Evolutionary conservation across 2,113 vertebrate species (phyloP).

Genomic region (Amblyornis subalaris): DNA sequence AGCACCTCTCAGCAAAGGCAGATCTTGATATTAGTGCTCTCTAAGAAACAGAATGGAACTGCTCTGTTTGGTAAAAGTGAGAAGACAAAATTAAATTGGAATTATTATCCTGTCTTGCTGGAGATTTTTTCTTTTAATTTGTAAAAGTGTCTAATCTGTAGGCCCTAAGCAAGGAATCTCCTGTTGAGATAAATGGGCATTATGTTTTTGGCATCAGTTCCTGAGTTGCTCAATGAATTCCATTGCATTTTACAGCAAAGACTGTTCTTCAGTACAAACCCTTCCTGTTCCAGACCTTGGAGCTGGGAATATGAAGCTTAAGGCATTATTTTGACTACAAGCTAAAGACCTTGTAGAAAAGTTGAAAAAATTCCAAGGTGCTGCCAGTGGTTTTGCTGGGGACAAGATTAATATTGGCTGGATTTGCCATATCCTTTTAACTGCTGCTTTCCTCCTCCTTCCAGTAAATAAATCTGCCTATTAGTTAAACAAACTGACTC

Average conservation of each 20-base stretch:
- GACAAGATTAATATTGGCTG: conserved; percentile 32
- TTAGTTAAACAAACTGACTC: conserved; percentile 52
- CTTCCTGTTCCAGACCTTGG: not conserved
- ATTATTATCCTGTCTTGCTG: not conserved
- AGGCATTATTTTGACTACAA: conserved; percentile 43
- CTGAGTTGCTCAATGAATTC: not conserved
- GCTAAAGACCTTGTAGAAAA: conserved; percentile 31
- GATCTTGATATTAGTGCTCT: not conserved
- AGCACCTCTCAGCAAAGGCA: not conserved
- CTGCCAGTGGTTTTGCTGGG: conserved; percentile 21
- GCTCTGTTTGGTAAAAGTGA: not conserved
- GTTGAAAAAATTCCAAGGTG: conserved; percentile 37
- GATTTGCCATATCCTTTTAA: conserved; percentile 39
- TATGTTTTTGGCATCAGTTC: not conserved
- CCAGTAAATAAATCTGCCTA: conserved; percentile 45
- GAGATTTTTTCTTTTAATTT: not conserved
- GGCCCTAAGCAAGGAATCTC: not conserved
- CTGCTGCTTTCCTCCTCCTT: conserved; percentile 24
- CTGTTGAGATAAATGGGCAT: not conserved
- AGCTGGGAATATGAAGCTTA: conserved; percentile 17
- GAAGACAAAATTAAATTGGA: not conserved
- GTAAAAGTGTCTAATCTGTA: fast-evolving
- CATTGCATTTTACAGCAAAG: not conserved
- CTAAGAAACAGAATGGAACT: not conserved
- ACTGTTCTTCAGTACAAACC: not conserved